A percentile compares a stretch with the other conserved stretches of the same genome.
Evolutionary conservation across 2,888 invertebrate genomes (phyloP).

Genomic region (Conomelus anceps): DNA sequence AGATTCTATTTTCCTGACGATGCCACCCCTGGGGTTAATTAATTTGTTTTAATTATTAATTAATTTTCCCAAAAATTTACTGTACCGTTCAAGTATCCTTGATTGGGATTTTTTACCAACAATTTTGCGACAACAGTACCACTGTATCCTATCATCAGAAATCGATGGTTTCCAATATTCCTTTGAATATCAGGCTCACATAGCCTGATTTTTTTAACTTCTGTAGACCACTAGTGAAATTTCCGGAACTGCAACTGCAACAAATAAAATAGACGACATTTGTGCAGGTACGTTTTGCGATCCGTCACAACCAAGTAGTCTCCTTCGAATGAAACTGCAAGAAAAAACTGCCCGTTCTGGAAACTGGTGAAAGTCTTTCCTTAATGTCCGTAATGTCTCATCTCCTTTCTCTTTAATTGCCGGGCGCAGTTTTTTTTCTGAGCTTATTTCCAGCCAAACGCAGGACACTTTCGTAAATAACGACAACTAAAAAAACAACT

Average conservation of each 20-base stretch:
- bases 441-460: background rate
- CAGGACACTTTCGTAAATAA: background rate
- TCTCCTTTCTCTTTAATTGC: background rate
- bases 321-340: background rate
- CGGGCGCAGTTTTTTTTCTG: background rate
- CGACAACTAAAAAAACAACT: background rate
- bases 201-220: no score
- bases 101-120: no score
- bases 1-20: no score
- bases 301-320: background rate
- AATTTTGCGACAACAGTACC: no score
- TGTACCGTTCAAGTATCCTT: no score
- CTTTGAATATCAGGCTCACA: no score
- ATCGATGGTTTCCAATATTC: no score
- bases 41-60: no score
- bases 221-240: no score
- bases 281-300: background rate
- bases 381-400: background rate
- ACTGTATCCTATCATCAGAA: no score
- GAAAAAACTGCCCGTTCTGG: background rate
- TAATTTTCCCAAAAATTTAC: no score
- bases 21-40: no score
- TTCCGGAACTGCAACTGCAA: constrained; percentile 33
- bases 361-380: background rate
- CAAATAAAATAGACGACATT: constrained; percentile 30